A percentile compares a stretch with the other conserved stretches of the same genome.
Evolutionary conservation across 2,797 vertebrate genomes (phyloP).

Genomic region (Phaenicophaeus curvirostris): DNA sequence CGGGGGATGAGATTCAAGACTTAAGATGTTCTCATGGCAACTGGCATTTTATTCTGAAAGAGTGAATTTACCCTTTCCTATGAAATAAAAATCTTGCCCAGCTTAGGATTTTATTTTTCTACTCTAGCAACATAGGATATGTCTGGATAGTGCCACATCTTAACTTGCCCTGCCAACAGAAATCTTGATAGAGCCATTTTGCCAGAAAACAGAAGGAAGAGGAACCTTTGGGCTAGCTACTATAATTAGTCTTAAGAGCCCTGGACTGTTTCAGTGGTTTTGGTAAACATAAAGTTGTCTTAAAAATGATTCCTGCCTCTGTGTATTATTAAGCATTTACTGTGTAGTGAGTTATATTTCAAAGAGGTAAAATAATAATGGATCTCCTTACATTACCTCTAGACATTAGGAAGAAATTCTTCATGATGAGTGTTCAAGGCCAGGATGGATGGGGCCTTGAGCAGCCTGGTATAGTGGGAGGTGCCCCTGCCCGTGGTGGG

Average conservation of each 20-base stretch:
- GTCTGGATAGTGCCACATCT: neutral
- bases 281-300: neutral
- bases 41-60: neutral
- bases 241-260: neutral
- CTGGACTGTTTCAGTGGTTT: neutral
- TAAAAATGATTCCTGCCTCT: neutral
- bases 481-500: too few species aligned
- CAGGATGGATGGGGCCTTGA: too few species aligned
- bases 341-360: neutral
- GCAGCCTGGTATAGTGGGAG: too few species aligned
- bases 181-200: neutral
- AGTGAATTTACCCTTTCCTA: neutral
- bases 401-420: too few species aligned
- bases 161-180: neutral
- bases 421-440: too few species aligned
- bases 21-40: neutral
- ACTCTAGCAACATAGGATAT: neutral
- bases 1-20: neutral
- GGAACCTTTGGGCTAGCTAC: neutral
- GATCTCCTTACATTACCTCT: neutral
- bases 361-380: neutral
- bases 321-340: neutral
- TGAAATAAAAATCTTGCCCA: neutral
- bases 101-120: neutral
- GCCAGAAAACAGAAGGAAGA: neutral